These are phyloP conservation scores for Aporrectodea caliginosa DNA, from an alignment of 1,140 invertebrate genomes.

Conservation along the genomic window DNA sequence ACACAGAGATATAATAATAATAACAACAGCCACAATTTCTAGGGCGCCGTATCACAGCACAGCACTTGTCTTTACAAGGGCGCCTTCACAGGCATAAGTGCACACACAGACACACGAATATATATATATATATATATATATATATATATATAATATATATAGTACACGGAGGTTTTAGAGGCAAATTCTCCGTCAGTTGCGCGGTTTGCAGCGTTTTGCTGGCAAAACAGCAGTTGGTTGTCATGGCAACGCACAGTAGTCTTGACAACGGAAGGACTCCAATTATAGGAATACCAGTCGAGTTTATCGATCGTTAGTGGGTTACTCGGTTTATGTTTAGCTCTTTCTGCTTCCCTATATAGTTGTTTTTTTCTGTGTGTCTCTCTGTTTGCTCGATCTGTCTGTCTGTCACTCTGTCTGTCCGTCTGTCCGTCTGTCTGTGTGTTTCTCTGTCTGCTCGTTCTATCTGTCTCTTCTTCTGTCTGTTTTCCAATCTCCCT, in stretches of 20 bases:
- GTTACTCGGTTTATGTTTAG: background rate
- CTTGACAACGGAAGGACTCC: background rate
- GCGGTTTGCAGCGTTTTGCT: background rate
- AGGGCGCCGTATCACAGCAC: too few relatives aligned
- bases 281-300: background rate
- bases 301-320: background rate
- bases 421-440: too few relatives aligned
- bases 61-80: background rate
- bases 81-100: background rate
- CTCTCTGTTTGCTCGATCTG: too few relatives aligned
- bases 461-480: too few relatives aligned
- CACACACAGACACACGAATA: constrained; percentile 10
- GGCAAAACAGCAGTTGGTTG: background rate
- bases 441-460: too few relatives aligned
- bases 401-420: too few relatives aligned
- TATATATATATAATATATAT: background rate
- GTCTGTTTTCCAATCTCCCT: too few relatives aligned
- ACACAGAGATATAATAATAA: too few relatives aligned
- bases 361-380: too few relatives aligned
- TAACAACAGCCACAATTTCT: too few relatives aligned
- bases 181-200: background rate
- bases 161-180: too few relatives aligned
- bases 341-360: too few relatives aligned
- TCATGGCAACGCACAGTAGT: background rate
- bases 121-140: constrained; percentile 2